phyloP scores from a whole-genome alignment of 2,113 vertebrate species.

The Macroglossus sobrinus region DNA sequence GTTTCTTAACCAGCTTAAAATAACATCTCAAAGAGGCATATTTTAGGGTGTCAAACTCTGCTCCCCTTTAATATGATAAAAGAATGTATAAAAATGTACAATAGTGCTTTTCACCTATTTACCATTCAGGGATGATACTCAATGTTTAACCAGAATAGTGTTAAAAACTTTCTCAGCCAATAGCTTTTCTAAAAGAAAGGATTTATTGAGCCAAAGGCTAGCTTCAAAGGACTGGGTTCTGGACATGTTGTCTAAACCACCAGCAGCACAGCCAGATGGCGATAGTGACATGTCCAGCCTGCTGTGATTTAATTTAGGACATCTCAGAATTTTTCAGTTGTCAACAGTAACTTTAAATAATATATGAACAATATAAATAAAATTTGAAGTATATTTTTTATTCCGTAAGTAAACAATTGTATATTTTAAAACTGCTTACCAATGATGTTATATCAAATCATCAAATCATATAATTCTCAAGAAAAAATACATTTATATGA shows the following conservation, averaged over 20 bases:
- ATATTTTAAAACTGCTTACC: background rate
- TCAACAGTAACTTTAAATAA: background rate
- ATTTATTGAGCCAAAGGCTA: background rate
- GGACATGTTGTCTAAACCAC: background rate
- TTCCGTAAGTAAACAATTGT: background rate
- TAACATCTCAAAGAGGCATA: background rate
- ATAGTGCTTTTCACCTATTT: background rate
- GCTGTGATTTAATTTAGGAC: background rate
- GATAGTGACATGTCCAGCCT: background rate
- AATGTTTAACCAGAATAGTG: background rate
- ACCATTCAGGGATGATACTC: background rate
- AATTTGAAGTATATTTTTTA: background rate
- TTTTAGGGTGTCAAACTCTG: background rate
- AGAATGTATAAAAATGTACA: background rate
- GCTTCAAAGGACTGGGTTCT: background rate
- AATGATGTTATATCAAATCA: background rate
- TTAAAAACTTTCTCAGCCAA: background rate
- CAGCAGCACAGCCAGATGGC: background rate
- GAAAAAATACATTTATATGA: background rate
- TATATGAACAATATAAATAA: background rate
- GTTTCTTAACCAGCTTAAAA: background rate
- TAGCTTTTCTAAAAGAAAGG: background rate
- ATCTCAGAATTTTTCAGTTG: background rate
- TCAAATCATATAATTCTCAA: background rate
- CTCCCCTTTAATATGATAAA: background rate